Evolutionary conservation across 1,140 invertebrate species (phyloP), one percentile per base, ranked within the genome.

Genomic region (Leptinotarsa lineolata): DNA sequence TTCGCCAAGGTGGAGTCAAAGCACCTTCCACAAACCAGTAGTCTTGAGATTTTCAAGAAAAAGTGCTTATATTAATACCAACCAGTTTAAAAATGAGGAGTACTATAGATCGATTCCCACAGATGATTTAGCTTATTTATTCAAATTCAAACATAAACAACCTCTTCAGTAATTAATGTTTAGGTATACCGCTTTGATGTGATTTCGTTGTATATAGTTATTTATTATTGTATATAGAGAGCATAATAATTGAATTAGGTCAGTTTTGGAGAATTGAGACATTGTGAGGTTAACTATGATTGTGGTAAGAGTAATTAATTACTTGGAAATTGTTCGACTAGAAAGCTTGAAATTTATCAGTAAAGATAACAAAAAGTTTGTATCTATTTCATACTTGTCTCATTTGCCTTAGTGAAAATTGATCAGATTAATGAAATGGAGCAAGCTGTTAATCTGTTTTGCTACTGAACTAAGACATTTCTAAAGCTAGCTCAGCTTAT

Each of bases 41-140:
- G 76, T 80, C 4, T 61, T 80, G 67, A 76, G 79, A 74, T 79
- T 80, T 74, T 76, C 74, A 39, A 74, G 76, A 66, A 77, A 80
- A 67, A 72, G 77, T 63, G 65, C 73, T 22, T 44, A 74, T 59
- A 6, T 78, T 18, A 70, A 76, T 66, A 48, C 46, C 4, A 71
- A 72, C 2, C 73, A 76, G 39, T 76, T 79, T 54, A 71, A 73
- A 69, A 72, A 74, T 61, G 20, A 39, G 18, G 72, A 76, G 60
- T 79, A 76, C 68, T 78, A 77, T 73, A 79, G 78, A 72, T 72
- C 76, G 45, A n/a, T 78, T 13, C 77, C 77, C 3, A 74, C 71
- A 45, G 73, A 78, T n/a, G 77, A 78, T 60, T 74, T 76, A 16
- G 71, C 72, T 21, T 76, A 70, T 68, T 71, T 78, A 48, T 78